A percentile compares a stretch with the other conserved stretches of the same genome.
Evolutionary conservation across 37 sponge, comb jelly and placozoan genomes (phyloP).

Genomic region (Dysidea cf. avara): DNA sequence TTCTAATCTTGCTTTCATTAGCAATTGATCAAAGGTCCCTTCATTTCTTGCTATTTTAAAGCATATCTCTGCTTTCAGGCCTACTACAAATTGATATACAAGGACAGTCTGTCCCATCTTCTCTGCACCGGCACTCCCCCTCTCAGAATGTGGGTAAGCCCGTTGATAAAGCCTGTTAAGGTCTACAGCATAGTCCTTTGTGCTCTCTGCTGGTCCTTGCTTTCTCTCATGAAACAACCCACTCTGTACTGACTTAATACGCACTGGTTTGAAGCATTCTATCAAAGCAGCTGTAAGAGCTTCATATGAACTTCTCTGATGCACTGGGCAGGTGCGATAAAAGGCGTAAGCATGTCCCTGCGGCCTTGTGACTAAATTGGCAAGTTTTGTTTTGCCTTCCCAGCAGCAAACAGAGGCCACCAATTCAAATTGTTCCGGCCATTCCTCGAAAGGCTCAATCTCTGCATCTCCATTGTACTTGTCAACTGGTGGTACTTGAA

Average conservation of each 20-base stretch:
- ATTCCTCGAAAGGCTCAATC: slow-evolving; percentile 43
- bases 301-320: slow-evolving; percentile 26
- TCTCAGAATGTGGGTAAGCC: slow-evolving; percentile 15
- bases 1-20: too few species aligned
- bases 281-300: slow-evolving; percentile 35
- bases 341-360: slow-evolving; percentile 41
- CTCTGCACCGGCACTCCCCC: slow-evolving; percentile 44
- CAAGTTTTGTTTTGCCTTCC: slow-evolving; percentile 41
- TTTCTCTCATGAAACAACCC: slow-evolving; percentile 40
- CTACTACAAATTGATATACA: slow-evolving; percentile 42
- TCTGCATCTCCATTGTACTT: slow-evolving; percentile 42
- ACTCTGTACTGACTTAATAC: slow-evolving; percentile 9
- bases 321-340: slow-evolving; percentile 48
- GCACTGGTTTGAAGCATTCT: slow-evolving; percentile 46
- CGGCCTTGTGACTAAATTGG: slow-evolving; percentile 31
- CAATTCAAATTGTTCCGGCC: slow-evolving; percentile 53
- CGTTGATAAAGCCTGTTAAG: slow-evolving; percentile 25
- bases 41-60: slow-evolving; percentile 21
- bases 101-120: slow-evolving; percentile 40
- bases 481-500: slow-evolving; percentile 40
- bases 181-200: slow-evolving; percentile 45
- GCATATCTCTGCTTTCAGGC: slow-evolving; percentile 33
- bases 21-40: slow-evolving; percentile 36
- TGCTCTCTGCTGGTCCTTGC: slow-evolving; percentile 28
- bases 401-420: slow-evolving; percentile 20